Evolutionary conservation across 2,113 vertebrate genomes (phyloP), one percentile per base, ranked within the genome.

Genomic region (Mastomys coucha): DNA sequence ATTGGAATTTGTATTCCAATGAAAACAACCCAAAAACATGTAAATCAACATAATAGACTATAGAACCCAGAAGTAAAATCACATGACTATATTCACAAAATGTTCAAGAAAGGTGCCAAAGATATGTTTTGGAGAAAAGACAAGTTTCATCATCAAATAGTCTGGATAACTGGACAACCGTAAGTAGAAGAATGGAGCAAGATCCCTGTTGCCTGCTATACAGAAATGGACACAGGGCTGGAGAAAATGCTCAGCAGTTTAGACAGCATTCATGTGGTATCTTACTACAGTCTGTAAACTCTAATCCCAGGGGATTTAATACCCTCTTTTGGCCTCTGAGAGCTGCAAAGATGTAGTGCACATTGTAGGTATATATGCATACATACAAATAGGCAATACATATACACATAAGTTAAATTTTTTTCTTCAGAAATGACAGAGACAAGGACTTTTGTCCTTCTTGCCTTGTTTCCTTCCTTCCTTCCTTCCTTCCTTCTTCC

Each of bases 391-490:
- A n/a, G 33, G 4, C n/a, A 56, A 56, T 36, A 33, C 7, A 33
- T 31, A 51, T 77, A 31, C 53, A 53, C 28, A 80, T 36, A 78
- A 31, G 28, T 31, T 51, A 51, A 33, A 19, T 8, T 49, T 51
- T 51, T 78, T 78, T 67, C 65, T 49, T 49, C 42, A 77, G 75
- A 49, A 49, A 77, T 77, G 75, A 77, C 9, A 42, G 20, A 76
- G 24, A 75, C 73, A 45, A 42, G 10, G 10, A 76, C 39, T 45
- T 49, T 3, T 22, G 22, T 26, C 8, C 22, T 20, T 22, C 1
- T n/a, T 20, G 3, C 73, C 9, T 26, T 28, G 0, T 17, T n/a
- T 20, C 19, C 7, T n/a, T 20, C 33, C 6, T n/a, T 39, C n/a
- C n/a, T 39, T 42, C 6, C 20, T n/a, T 22, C 65, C 28, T 67